Evolutionary conservation across 2,797 vertebrate genomes (phyloP).

Genomic region (Nannoperca obscura): DNA sequence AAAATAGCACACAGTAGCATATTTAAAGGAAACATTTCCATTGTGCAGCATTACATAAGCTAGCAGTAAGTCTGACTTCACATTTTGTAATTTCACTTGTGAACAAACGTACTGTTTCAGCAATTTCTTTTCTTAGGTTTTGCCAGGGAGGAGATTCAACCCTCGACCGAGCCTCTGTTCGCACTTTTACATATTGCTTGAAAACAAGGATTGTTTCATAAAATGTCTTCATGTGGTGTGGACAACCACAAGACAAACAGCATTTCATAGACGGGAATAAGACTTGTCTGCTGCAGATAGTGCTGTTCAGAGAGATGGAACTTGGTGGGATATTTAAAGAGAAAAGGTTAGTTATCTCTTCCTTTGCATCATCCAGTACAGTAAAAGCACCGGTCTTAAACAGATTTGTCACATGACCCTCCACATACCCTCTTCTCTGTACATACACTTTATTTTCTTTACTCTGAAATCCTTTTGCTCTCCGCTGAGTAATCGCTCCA

Average conservation of each 20-base stretch:
- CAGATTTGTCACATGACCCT: constrained; percentile 17
- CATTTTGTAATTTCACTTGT: constrained; percentile 10
- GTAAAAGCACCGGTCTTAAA: not conserved
- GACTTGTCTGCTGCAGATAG: not conserved
- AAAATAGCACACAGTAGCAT: not conserved
- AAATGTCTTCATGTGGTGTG: not conserved
- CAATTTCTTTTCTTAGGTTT: not conserved
- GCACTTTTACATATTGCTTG: not conserved
- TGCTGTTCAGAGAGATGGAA: not conserved
- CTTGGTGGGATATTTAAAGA: constrained; percentile 2
- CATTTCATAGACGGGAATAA: not conserved
- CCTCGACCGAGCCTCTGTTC: not conserved
- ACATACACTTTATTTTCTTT: constrained; percentile 42
- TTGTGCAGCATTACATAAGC: not conserved
- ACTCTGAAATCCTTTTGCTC: constrained; percentile 26
- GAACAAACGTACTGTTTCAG: constrained; percentile 10
- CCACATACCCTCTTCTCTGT: not conserved
- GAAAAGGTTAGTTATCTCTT: not conserved
- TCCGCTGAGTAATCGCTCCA: constrained; percentile 51
- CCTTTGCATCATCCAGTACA: not conserved
- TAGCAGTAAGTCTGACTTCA: not conserved
- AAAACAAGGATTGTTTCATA: not conserved
- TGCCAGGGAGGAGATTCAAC: not conserved
- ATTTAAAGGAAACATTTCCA: not conserved
- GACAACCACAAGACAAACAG: not conserved